Percentiles rank a stretch among this genome's conserved stretches.
These are phyloP conservation scores for Brachypodius melanocephalos DNA, from an alignment of 2,113 vertebrate species.

Conservation along the genomic window DNA sequence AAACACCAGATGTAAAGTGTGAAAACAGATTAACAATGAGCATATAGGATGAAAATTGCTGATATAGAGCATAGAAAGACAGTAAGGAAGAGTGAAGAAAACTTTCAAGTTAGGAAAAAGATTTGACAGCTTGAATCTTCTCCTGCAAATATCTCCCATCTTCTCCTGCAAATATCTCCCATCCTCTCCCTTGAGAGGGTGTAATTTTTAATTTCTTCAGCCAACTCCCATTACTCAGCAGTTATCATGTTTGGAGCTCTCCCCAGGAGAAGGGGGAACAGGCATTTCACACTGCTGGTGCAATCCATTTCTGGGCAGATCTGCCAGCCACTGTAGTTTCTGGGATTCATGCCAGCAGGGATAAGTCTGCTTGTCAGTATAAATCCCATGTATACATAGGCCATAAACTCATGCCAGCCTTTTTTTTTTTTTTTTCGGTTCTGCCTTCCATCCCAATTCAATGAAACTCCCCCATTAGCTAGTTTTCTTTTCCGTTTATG, in stretches of 20 bases:
- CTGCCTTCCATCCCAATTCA: background rate
- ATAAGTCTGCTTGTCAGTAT: conserved; percentile 50
- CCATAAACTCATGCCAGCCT: background rate
- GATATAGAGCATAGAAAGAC: background rate
- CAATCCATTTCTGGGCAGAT: conserved; percentile 42
- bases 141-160: background rate
- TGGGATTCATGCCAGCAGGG: conserved; percentile 35
- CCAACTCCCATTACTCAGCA: conserved; percentile 57
- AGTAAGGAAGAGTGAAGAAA: background rate
- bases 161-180: background rate
- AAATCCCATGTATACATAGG: conserved; percentile 45
- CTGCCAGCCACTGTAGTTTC: conserved; percentile 44
- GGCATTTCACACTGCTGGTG: conserved; percentile 27
- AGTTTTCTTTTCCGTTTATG: background rate
- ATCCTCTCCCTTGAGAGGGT: background rate
- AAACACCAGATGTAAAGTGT: background rate
- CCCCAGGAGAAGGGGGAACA: conserved; percentile 8
- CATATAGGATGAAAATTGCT: background rate
- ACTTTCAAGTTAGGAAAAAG: background rate
- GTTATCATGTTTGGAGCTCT: conserved; percentile 36
- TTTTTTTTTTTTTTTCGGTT: background rate
- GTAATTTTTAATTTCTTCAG: background rate
- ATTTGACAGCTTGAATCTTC: background rate
- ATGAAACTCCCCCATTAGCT: background rate
- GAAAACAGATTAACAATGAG: background rate